Evolutionary conservation across 2,113 vertebrate species (phyloP), one percentile per base, ranked within the genome.

Genomic region (Passer montanus): DNA sequence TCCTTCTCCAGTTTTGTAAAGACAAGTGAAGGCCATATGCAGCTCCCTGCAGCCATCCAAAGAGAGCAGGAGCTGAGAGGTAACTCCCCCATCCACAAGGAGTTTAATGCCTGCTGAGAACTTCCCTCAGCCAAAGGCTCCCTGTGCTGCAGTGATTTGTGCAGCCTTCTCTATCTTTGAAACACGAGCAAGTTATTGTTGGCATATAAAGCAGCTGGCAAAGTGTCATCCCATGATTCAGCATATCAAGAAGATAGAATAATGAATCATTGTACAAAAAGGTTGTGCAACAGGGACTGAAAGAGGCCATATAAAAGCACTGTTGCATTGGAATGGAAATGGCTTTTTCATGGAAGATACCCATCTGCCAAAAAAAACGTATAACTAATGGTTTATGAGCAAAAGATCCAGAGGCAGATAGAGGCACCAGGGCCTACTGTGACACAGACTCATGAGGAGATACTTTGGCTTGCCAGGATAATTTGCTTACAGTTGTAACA

Each of bases 221-320:
- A 55, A 79, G 81, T 30, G 30, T 95, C 91, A 95, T 90, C 39
- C 88, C 89, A 78, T 90, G 94, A 95, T 90, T 97, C 95, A 96
- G 88, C 90, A 95, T 27, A 94, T 93, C 53, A 62, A 92, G 88
- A 75, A 86, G 89, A 87, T 7, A 90, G 81, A 58, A 94, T 73
- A 95, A 97, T 89, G 90, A 97, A 95, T 92, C 92, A 87, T 82
- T 97, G 94, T 97, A 74, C 53, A 87, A 84, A 95, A 60, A 60
- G 30, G 62, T 78, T 95, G 83, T 16, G 3, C 85, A 94, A 90
- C 50, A 12, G 0, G 4, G 77, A 18, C 79, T 46, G 66, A 60
- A 96, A 67, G 19, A 67, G 95, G 66, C 81, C 76, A 35, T 93
- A 79, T 58, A 77, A 97, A 95, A 96, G 55, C 64, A 58, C 60